Evolutionary conservation across 2,797 vertebrate genomes (phyloP).

Genomic region (Chiloscyllium punctatum): DNA sequence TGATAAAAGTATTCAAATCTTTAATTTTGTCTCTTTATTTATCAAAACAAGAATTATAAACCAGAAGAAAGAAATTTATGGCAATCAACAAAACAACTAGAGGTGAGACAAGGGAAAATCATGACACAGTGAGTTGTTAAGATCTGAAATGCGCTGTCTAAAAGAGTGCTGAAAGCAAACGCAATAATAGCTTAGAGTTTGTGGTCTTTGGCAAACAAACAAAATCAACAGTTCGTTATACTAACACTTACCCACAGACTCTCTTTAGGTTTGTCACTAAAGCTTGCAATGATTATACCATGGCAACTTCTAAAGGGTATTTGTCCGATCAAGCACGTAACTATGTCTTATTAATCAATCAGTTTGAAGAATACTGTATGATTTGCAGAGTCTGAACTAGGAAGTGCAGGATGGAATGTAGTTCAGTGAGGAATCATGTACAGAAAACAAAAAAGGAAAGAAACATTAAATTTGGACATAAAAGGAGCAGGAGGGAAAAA

Average conservation of each 20-base stretch:
- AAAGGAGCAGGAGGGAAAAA: neutral
- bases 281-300: neutral
- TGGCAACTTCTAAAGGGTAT: neutral
- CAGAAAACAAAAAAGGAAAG: neutral
- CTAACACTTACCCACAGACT: neutral
- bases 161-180: neutral
- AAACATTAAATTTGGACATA: neutral
- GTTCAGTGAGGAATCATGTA: neutral
- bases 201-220: neutral
- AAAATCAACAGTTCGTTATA: neutral
- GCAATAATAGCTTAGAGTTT: neutral
- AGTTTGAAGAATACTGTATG: neutral
- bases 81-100: neutral
- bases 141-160: neutral
- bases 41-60: neutral
- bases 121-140: neutral
- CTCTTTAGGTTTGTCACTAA: neutral
- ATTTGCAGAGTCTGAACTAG: neutral
- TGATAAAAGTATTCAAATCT: neutral
- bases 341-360: neutral
- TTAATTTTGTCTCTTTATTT: too few relatives aligned
- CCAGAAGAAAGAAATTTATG: neutral
- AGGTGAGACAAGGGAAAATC: neutral
- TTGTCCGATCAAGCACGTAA: neutral
- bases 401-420: neutral